Base-by-base conservation (phyloP, 1,140 invertebrate species). In the Medauroidea extradentata region DNA sequence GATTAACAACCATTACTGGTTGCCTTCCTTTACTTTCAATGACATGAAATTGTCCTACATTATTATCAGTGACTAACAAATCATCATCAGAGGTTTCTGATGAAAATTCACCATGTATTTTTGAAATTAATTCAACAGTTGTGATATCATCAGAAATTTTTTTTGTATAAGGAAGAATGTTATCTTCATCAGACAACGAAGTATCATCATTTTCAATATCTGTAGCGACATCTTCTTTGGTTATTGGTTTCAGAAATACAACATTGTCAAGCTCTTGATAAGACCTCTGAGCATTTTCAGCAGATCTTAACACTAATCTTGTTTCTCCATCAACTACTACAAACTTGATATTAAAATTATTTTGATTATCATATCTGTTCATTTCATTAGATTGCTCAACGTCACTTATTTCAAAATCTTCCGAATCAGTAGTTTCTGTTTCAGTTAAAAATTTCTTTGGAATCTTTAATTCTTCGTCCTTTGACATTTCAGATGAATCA, bases 321-420 rank as follows among this genome's bases (percentile, higher is more conserved):
- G 54, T 29, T 27, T 58, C 49, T 19, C 62, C 62, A 39, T 64
- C 46, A 44, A 61, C 53, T 18, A 57, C 62, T 19, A 61, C 51
- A 38, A 64, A 64, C 23, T 43, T 24, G 25, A 64, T 49, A 41
- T 64, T 53, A 53, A 57, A 61, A 21, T 49, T 27, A 46, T 34
- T 43, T 23, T 57, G 52, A 3, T 34, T 53, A 13, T 53, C 18
- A 27, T 27, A 3, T 51, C 24, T 11, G 9, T 21, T 2, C 1
- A 38, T 42, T 44, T 41, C 41, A 18, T 2, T 13, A 0, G 23
- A 34, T 34, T 57, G 52, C 38, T 58, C 63, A 51, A n/a, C 56
- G 18, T 63, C 64, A 41, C 59, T 61, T 43, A 44, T 54, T 52
- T 63, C 58, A 55, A 67, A 27, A 51, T 63, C 59, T 46, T 65